Percentiles rank a stretch among this genome's conserved stretches.
Conservation (phyloP, 2,113 vertebrate genomes). For the Fregata magnificens region DNA sequence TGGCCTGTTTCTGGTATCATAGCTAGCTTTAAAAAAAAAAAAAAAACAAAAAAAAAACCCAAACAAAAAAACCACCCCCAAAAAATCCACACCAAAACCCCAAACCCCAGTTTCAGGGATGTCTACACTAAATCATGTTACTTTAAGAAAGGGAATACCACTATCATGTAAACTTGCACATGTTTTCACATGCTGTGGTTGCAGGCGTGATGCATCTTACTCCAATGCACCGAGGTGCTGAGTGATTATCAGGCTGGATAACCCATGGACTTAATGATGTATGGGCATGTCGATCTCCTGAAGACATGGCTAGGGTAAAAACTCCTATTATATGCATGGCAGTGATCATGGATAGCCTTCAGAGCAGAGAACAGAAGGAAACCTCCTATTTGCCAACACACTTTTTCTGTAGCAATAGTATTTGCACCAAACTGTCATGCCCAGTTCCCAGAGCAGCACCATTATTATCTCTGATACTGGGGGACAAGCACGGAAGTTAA, state of each 20-base stretch:
- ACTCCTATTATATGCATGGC: neutral
- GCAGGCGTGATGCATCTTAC: neutral
- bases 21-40: neutral
- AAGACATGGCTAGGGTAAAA: neutral
- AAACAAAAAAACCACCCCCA: too few species aligned
- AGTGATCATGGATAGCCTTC: neutral
- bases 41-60: too few species aligned
- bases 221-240: neutral
- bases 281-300: neutral
- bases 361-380: neutral
- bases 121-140: neutral
- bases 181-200: neutral
- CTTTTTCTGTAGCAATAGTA: neutral
- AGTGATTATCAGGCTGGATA: neutral
- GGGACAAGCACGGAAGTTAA: neutral
- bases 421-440: neutral
- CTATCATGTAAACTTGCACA: neutral
- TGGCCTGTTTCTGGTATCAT: neutral
- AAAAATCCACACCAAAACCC: too few species aligned
- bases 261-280: neutral
- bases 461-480: neutral
- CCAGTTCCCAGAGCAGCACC: neutral
- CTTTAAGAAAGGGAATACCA: neutral
- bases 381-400: neutral
- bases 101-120: neutral